Evolutionary conservation across 2,797 vertebrate species (phyloP), one percentile per base, ranked within the genome.

Genomic region (Myiothlypis coronata): DNA sequence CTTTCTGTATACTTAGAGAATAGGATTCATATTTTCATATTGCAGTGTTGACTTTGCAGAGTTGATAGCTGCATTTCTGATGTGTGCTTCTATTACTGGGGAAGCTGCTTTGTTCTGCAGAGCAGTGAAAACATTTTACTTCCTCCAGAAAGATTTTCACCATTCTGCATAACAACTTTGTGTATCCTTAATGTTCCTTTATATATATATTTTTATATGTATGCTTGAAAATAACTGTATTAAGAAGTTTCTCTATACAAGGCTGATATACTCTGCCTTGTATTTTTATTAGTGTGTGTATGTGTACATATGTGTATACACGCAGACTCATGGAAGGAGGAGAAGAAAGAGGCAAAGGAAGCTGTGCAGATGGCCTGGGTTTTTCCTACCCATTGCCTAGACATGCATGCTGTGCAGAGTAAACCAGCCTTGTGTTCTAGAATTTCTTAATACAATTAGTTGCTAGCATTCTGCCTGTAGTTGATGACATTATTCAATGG

Each of bases 11-110:
- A 56, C 70, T 59, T 91, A 46, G 60, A 74, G 59, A 94, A 56
- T 24, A 70, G 68, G 30, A 83, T 92, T 90, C 87, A 67, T 90
- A 57, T 92, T 94, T 92, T 94, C 24, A 5, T 74, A 50, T 8
- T 79, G 60, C 28, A 39, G 16, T 82, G 67, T 82, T 79, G 81
- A 70, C 39, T 79, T 89, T 60, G 52, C 56, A 46, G 56, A 53
- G 30, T 32, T 34, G 32, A 60, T 89, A 56, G 67, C 52, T 49
- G 35, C 9, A 7, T 74, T 96, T 94, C 59, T 88, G 32, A 71
- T 49, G 15, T 41, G 8, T 83, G 65, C 59, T 90, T 35, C 53
- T 43, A 3, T 83, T 91, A 80, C 70, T 81, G 72, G 47, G 26
- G 23, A 83, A 78, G 32, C 8, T 61, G 37, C 85, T 83, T 89